Percentiles rank a stretch among this genome's conserved stretches.
These are phyloP conservation scores for Acrocephalus kingi DNA, from an alignment of 2,113 vertebrate genomes.

Conservation along the genomic window DNA sequence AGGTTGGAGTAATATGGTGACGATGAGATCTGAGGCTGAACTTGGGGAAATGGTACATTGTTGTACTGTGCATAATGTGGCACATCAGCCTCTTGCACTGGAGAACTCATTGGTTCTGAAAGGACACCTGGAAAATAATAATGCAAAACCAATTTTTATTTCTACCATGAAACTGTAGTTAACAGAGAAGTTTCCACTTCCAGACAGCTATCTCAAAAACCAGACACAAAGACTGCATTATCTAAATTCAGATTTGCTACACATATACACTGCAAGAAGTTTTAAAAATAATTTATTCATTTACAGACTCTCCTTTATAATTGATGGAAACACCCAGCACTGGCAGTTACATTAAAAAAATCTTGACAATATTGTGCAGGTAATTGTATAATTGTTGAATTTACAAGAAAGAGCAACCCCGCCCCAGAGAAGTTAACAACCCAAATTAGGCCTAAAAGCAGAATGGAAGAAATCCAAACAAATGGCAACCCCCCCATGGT, in stretches of 20 bases:
- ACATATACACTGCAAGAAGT: background rate
- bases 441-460: background rate
- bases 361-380: background rate
- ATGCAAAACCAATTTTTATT: background rate
- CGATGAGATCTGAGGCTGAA: slow-evolving; percentile 83
- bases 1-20: slow-evolving; percentile 87
- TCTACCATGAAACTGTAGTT: background rate
- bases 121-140: slow-evolving; percentile 82
- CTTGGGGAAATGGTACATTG: slow-evolving; percentile 82
- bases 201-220: background rate
- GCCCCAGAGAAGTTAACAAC: background rate
- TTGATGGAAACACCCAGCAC: fast-evolving
- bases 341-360: background rate
- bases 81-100: slow-evolving; percentile 85
- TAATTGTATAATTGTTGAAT: background rate
- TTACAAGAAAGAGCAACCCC: background rate
- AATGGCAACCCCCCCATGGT: background rate
- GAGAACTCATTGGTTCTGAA: slow-evolving; percentile 83
- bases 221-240: background rate
- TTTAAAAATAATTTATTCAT: background rate
- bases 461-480: background rate
- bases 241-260: background rate
- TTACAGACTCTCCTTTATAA: background rate
- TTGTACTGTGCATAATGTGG: slow-evolving; percentile 84
- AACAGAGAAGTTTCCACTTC: background rate